Evolutionary conservation across 2,113 vertebrate species (phyloP), one percentile per base, ranked within the genome.

Genomic region (Climacteris rufus): DNA sequence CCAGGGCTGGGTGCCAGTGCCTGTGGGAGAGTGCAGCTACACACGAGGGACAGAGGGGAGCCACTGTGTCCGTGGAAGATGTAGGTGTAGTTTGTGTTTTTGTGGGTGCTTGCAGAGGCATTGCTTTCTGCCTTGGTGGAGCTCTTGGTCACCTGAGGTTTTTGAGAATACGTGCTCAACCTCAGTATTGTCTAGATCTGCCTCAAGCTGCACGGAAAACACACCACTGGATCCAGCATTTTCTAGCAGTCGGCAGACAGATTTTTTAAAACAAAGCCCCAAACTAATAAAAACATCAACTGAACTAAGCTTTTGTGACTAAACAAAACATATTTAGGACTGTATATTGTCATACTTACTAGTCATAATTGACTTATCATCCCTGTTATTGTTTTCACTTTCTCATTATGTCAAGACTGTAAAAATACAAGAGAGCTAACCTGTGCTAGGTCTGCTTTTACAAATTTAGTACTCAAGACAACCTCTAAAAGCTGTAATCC

Each of bases 11-110:
- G 19, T 37, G 14, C 19, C 21, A 53, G 25, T 3, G 1, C 6
- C 11, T 19, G 10, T 7, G 33, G 23, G n/a, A 56, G 13, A 63
- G 8, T 4, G 1, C 37, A 83, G 24, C 13, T 1, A 0, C 23
- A 8, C 1, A 1, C 12, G 18, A 60, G 14, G 15, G 23, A n/a
- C 8, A 22, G 28, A 28, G 75, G 15, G 2, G 11, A 31, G 10
- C 9, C 40, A 9, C 35, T 40, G 11, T 9, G 4, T 54, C 50
- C 5, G 0, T 49, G 4, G 2, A 2, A 3, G n/a, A 15, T 45
- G 21, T 47, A 27, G 25, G 14, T 1, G 1, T 4, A 7, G 24
- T 39, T 6, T 30, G 57, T 39, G 16, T 22, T 42, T 49, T 15
- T 56, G 15, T 40, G 12, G 40, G 35, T 40, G 18, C 45, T 60